Evolutionary conservation across 2,113 vertebrate species (phyloP).

Genomic region (Glaucomys volans): DNA sequence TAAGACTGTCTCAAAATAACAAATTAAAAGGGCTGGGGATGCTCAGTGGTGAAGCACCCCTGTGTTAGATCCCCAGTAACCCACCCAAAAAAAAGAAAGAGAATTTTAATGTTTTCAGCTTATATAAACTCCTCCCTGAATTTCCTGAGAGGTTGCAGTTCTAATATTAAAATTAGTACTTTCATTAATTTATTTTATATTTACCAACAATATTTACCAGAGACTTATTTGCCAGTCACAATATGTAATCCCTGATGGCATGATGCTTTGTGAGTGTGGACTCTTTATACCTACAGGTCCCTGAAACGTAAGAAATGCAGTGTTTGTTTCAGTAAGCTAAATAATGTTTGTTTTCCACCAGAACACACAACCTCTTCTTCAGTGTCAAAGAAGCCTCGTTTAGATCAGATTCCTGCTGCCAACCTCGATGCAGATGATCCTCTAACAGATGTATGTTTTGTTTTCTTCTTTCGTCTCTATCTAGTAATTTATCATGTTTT

Average conservation of each 20-base stretch:
- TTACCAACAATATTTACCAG: neutral
- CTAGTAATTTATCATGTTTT: neutral
- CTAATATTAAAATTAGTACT: neutral
- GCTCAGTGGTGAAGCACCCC: too few species aligned
- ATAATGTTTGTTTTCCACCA: conserved; percentile 77
- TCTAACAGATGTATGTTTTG: conserved; percentile 94
- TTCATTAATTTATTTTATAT: neutral
- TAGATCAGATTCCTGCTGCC: conserved; percentile 98
- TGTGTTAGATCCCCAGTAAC: too few species aligned
- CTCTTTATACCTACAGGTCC: neutral
- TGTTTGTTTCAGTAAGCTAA: conserved; percentile 36
- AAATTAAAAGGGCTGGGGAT: too few species aligned
- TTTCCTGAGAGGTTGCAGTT: conserved; percentile 1
- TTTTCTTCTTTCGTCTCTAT: neutral
- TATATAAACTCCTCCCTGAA: neutral
- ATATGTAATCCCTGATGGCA: neutral
- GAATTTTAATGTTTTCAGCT: neutral
- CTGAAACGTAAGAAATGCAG: neutral
- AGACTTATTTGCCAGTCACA: neutral
- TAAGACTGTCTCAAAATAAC: too few species aligned
- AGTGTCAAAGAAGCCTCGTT: conserved; percentile 96
- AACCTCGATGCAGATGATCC: conserved; percentile 99
- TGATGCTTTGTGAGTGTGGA: neutral
- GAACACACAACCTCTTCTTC: conserved; percentile 97
- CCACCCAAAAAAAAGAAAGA: too few species aligned